phyloP scores from a whole-genome alignment of 2,113 vertebrate genomes.

The Poeciliopsis occidentalis region DNA sequence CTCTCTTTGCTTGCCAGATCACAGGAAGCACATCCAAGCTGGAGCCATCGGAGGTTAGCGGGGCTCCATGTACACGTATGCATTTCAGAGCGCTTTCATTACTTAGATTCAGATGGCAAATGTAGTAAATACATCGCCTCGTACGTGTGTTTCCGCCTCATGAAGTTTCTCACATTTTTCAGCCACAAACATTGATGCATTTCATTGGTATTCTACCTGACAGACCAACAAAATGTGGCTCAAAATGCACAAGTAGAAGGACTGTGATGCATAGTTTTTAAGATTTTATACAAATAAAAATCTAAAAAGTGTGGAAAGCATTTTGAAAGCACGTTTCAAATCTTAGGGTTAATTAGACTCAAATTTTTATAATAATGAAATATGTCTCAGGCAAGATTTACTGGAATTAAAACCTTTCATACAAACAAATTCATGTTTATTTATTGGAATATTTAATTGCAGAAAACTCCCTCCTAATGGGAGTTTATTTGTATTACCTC shows the following conservation, averaged over 20 bases:
- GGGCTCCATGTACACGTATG: background rate
- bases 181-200: too few relatives aligned
- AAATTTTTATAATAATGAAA: background rate
- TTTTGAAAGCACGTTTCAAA: background rate
- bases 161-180: too few relatives aligned
- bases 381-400: background rate
- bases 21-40: conserved; percentile 38
- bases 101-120: conserved; percentile 9
- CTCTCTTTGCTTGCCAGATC: conserved; percentile 36
- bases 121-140: background rate
- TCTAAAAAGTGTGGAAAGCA: too few relatives aligned
- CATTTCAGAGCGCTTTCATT: background rate
- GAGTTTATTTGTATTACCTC: background rate
- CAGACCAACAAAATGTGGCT: too few relatives aligned
- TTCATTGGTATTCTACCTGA: too few relatives aligned
- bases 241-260: too few relatives aligned
- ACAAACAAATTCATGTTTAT: background rate
- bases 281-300: too few relatives aligned
- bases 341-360: background rate
- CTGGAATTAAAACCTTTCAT: background rate
- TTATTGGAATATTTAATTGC: background rate
- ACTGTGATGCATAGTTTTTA: too few relatives aligned
- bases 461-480: background rate
- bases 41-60: background rate
- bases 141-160: too few relatives aligned